A percentile compares a stretch with the other conserved stretches of the same genome.
These are phyloP conservation scores for Nasonovia ribisnigri DNA, from an alignment of 2,888 invertebrate species.

Conservation along the genomic window DNA sequence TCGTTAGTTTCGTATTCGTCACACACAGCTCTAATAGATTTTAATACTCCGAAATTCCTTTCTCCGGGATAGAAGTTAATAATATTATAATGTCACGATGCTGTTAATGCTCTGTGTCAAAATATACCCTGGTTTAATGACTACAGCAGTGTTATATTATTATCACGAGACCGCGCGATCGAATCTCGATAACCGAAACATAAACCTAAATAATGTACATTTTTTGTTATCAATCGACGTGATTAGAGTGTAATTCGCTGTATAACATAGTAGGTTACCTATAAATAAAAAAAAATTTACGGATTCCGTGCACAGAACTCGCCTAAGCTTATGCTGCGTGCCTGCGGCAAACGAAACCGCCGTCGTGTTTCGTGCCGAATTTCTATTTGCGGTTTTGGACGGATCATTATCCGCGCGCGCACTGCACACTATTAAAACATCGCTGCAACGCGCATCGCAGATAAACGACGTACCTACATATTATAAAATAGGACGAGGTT, in stretches of 20 bases:
- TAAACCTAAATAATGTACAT: background rate
- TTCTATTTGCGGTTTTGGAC: constrained; percentile 18
- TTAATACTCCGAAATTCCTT: background rate
- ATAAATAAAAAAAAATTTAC: background rate
- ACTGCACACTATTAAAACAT: background rate
- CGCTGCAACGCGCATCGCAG: background rate
- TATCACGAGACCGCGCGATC: background rate
- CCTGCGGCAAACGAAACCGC: background rate
- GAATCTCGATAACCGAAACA: background rate
- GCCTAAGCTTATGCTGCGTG: background rate
- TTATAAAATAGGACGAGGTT: background rate
- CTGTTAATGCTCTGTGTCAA: background rate
- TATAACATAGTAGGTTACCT: background rate
- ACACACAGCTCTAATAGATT: background rate
- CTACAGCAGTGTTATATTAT: background rate
- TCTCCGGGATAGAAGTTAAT: background rate
- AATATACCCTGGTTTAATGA: background rate
- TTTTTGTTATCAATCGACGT: background rate
- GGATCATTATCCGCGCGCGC: background rate
- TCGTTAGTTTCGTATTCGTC: background rate
- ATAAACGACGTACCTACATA: background rate
- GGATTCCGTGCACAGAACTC: background rate
- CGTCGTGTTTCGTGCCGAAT: constrained; percentile 16
- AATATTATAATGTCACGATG: background rate
- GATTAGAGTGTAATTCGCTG: background rate